Evolutionary conservation across 2,113 vertebrate genomes (phyloP), one percentile per base, ranked within the genome.

Genomic region (Rhea americana): DNA sequence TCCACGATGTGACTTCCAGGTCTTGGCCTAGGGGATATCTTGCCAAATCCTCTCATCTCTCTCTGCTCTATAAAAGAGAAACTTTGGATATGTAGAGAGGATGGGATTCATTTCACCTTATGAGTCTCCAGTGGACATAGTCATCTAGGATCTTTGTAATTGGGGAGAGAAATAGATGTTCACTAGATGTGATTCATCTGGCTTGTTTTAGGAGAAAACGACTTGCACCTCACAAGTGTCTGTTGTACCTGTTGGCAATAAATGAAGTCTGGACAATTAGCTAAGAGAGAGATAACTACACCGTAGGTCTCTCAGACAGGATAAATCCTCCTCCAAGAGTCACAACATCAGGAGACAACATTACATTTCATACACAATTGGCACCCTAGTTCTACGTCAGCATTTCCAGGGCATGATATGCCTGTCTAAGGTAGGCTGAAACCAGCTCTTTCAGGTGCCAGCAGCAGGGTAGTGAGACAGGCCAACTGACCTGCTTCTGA

Each of bases 261-360:
- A 21, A 71, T 61, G 77, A 61, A 83, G 90, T 95, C 96, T 96
- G 96, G 94, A 96, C 96, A 91, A 71, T 88, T 37, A 71, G 90
- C 90, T 94, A 76, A 53, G 82, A 90, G 90, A 28, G 76, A 84
- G 59, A 2, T 41, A 92, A 19, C 87, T 68, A 30, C 43, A 1
- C 1, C 9, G 63, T 1, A 74, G 59, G 50, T 71, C 85, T 91
- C 72, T 67, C 4, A 2, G 88, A 65, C 78, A 73, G 55, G 76
- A 25, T 20, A 78, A 90, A 53, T 37, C 37, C 32, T 73, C 18
- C 50, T 55, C 24, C 16, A 55, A 43, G 28, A 85, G 39, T 63
- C 2, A 35, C 56, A 75, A 3, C 62, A n/a, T 32, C 18, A 5
- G 75, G 3, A 87, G 56, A 10, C 35, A 15, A 41, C 24, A 16